Base-by-base conservation (phyloP, 2,797 vertebrate species). In the Aldrovandia affinis region DNA sequence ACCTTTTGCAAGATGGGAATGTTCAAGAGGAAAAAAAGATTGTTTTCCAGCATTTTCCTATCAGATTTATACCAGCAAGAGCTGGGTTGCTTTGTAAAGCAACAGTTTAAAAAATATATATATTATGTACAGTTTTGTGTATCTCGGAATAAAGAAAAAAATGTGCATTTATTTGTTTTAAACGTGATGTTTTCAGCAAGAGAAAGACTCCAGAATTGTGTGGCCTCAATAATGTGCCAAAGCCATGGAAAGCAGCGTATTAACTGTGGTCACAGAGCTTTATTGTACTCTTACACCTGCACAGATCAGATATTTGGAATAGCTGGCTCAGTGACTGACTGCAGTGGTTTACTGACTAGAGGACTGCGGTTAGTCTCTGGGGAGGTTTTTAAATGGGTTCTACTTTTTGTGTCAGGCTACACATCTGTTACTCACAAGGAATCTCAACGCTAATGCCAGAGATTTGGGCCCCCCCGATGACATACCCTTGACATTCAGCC, bases 61-160 rank as follows among this genome's bases (percentile, higher is more conserved):
- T 73, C 30, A n/a, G 68, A 44, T 82, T 81, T 44, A 61, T 30
- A 52, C 65, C 50, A 15, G 39, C 39, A 33, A 33, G 18, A 70
- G 10, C 50, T n/a, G 39, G 73, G 42, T 30, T 61, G 14, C 50
- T 47, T 81, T 81, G 22, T 81, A 77, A 44, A 77, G 73, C 42
- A 42, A 77, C 42, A 25, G 25, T 63, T 7, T 44, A 10, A 44
- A 14, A 25, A 18, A 77, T 77, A 44, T 77, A 25, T 22, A n/a
- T 77, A 44, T 77, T 44, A 44, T 73, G 68, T 73, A 73, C 39
- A 77, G 73, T 77, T 77, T 44, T 77, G 33, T 77, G 39, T 47
- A 10, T 77, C 39, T 77, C 30, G 42, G 39, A 47, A n/a, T 7
- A 2, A 2, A 57, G 15, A 57, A 12, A 44, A 47, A 77, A 77